Evolutionary conservation across 2,113 vertebrate species (phyloP), one percentile per base, ranked within the genome.

Genomic region (Lamprologus tigripictilis): DNA sequence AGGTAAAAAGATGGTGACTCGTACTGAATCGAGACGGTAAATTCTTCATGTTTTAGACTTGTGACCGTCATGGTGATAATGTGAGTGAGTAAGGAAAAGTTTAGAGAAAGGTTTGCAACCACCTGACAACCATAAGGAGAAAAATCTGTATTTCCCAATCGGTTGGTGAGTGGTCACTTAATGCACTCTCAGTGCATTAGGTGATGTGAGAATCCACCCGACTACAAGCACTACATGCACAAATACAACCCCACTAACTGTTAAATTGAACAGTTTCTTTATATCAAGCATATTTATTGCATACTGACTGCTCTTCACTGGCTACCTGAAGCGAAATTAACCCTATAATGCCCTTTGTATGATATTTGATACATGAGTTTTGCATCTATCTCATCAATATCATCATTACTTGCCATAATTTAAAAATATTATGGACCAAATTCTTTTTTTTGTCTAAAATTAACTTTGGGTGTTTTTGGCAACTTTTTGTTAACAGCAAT

Each of bases 41-140:
- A 9, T 8, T 66, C 4, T 37, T n/a, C 2, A 0, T 0, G 5
- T 7, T 63, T 63, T 63, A 35, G 31, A 63, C 28, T 33, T 35
- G 58, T 1, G 1, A 63, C 28, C 35, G 31, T 73, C 37, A 7
- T 2, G 1, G 66, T 45, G 5, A 42, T 45, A 17, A 26, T 26
- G 13, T 45, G 0, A 73, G 37, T 73, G 66, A 63, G 58, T 35
- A 63, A 33, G 31, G 58, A 35, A 61, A 61, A 1, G 8, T 35
- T n/a, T 66, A 66, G 31, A 66, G 2, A 37, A 19, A 7, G 31
- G 17, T 66, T 35, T 66, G 37, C 4, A 21, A 40, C 35, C 19
- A 68, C 5, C 63, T 68, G 35, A 0, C 1, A 23, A 23, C 37
- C 12, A 23, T 23, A n/a, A n/a, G 61, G 0, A n/a, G 2, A 66